These are phyloP conservation scores for Arctia plantaginis DNA, from an alignment of 2,888 invertebrate genomes.

Conservation along the genomic window DNA sequence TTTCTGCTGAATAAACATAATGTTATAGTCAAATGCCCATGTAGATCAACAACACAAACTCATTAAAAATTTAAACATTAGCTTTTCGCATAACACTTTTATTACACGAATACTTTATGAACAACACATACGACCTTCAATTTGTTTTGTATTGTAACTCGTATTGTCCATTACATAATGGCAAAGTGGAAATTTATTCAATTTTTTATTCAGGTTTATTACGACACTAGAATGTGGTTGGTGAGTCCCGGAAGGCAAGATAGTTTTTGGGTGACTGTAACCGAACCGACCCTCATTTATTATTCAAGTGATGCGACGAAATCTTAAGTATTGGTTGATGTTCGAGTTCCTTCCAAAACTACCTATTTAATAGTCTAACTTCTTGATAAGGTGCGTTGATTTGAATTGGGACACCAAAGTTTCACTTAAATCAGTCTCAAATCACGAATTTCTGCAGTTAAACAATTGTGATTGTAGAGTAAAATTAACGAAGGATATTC, in stretches of 20 bases:
- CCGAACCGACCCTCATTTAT: conserved; percentile 68
- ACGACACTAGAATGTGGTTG: conserved; percentile 50
- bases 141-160: conserved; percentile 17
- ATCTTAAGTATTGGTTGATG: conserved; percentile 57
- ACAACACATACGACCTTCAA: conserved; percentile 12
- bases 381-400: neutral
- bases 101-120: conserved; percentile 9
- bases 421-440: neutral
- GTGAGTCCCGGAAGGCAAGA: conserved; percentile 61
- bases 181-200: conserved; percentile 33
- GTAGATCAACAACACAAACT: neutral
- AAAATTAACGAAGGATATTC: neutral
- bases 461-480: neutral
- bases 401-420: conserved; percentile 18
- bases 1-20: neutral
- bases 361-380: conserved; percentile 10
- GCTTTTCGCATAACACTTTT: neutral
- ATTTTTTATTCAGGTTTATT: conserved; percentile 51
- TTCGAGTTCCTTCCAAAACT: conserved; percentile 1
- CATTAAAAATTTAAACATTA: neutral
- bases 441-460: conserved; percentile 10
- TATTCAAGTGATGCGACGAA: conserved; percentile 67
- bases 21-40: neutral
- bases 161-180: conserved; percentile 43
- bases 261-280: conserved; percentile 64